Percentiles rank a stretch among this genome's conserved stretches.
Evolutionary conservation across 2,888 invertebrate species (phyloP).

Genomic region (Bruchidius siliquastri): DNA sequence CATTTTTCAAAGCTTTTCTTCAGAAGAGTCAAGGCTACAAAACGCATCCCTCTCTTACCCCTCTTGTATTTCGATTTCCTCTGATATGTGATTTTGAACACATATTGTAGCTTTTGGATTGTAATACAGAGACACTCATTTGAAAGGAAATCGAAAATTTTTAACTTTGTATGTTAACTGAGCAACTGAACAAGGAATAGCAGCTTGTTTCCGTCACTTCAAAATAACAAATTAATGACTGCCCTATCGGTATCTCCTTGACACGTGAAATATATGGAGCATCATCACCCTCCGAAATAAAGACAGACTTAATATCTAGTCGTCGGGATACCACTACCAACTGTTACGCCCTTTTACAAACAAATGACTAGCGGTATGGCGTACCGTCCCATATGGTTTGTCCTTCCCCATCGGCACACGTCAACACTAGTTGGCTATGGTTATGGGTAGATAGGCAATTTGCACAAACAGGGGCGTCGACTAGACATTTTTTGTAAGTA

Average conservation of each 20-base stretch:
- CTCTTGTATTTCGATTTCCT: no score
- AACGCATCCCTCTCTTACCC: no score
- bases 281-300: background rate
- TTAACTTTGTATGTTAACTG: no score
- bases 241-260: background rate
- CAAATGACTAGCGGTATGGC: background rate
- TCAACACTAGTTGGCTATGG: constrained; percentile 5
- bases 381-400: constrained; percentile 6
- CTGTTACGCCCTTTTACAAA: constrained; percentile 5
- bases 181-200: no score
- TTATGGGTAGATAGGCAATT: background rate
- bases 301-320: background rate
- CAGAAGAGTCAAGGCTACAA: no score
- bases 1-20: no score
- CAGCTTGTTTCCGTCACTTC: background rate
- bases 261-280: background rate
- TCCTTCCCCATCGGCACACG: constrained; percentile 3
- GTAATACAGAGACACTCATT: no score
- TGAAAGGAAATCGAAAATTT: no score
- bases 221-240: background rate
- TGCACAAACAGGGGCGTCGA: background rate
- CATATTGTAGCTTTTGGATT: no score
- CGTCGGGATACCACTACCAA: constrained; percentile 5
- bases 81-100: no score
- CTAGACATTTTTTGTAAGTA: background rate